A percentile compares a stretch with the other conserved stretches of the same genome.
These are phyloP conservation scores for Dicycla oo DNA, from an alignment of 2,888 invertebrate species.

Conservation along the genomic window DNA sequence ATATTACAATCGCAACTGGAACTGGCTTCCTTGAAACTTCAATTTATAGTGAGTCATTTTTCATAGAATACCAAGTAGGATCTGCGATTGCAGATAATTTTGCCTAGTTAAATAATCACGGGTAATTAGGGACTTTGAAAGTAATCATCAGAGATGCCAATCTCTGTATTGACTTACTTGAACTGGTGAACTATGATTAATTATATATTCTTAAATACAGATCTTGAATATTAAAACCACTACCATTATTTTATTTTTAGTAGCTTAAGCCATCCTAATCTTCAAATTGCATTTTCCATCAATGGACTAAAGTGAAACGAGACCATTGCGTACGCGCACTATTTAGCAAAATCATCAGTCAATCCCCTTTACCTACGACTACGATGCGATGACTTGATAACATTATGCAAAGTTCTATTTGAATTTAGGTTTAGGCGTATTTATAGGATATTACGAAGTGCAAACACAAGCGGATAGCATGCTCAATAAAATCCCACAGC, in stretches of 20 bases:
- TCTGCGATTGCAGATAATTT: constrained; percentile 51
- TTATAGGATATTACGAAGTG: constrained; percentile 33
- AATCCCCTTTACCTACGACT: constrained; percentile 6
- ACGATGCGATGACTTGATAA: constrained; percentile 2
- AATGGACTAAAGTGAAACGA: background rate
- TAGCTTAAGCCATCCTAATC: too few species aligned
- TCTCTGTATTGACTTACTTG: background rate
- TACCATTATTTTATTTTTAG: background rate
- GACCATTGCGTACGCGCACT: constrained; percentile 20
- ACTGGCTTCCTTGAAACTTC: constrained; percentile 51
- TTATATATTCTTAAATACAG: background rate
- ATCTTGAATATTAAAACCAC: background rate
- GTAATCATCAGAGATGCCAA: constrained; percentile 7
- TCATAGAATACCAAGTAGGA: constrained; percentile 52
- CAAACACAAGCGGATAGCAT: constrained; percentile 35
- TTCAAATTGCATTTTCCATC: background rate
- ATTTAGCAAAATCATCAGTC: constrained; percentile 32
- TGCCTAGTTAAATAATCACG: constrained; percentile 24
- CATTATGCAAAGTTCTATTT: constrained; percentile 31
- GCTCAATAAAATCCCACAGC: constrained; percentile 39
- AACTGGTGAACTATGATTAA: background rate
- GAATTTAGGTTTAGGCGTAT: constrained; percentile 27
- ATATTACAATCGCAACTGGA: constrained; percentile 55
- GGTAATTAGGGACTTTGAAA: constrained; percentile 38
- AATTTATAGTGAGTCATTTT: constrained; percentile 56